Base-by-base conservation (phyloP, 1,140 invertebrate genomes). In the Nasonia vitripennis region DNA sequence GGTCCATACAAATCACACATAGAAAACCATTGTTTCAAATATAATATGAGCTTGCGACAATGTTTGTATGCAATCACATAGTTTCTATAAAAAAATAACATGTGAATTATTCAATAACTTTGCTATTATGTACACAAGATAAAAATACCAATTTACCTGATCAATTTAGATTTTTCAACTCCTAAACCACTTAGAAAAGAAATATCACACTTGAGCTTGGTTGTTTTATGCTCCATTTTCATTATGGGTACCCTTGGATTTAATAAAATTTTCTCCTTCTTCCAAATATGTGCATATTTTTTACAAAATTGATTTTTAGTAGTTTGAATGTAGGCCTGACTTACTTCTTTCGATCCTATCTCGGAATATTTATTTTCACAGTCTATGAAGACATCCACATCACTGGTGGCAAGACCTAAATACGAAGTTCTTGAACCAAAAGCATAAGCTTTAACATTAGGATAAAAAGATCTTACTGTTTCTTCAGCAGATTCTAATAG, bases 111-210 rank as follows among this genome's bases (percentile, higher is more conserved):
- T 48, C 48, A 81, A 48, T 77, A 71, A 75, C 45, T 75, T 68
- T 20, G 41, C 2, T 78, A 48, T 70, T 81, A 0, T 81, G 34
- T 37, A 37, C 23, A 41, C 0, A 75, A 31, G n/a, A 17, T 17
- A 45, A 14, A 74, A 48, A 55, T 55, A 12, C n/a, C 7, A 34
- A 11, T 74, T 74, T 73, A 82, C 80, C 45, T 74, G 20, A 82
- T 31, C 27, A 82, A 74, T 51, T 67, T 82, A 34, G 80, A 94
- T 87, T 95, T 95, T 89, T 94, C 93, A 34, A 94, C 93, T 85
- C 93, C 93, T 12, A 95, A 90, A 5, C 94, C 93, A 91, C 94
- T 94, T 37, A 92, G 90, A 84, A 95, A 95, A 0, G 94, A 95
- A 27, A 95, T 89, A 91, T 95, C 95, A 88, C 94, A 95, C 41